These are phyloP conservation scores for Eulemur albifrons DNA, from an alignment of 2,797 vertebrate genomes.

Conservation along the genomic window DNA sequence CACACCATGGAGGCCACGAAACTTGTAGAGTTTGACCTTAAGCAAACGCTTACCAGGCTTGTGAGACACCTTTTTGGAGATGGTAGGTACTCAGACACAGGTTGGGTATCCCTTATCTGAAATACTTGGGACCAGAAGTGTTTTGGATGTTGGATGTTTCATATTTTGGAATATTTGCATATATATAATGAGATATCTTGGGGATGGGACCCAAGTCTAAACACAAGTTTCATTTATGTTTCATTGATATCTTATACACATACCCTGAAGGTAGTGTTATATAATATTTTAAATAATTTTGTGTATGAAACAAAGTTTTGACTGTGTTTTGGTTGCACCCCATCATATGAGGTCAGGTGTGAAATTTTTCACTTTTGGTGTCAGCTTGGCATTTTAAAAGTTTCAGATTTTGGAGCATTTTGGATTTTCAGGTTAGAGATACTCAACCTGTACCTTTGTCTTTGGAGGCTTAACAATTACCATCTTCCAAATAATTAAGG, in stretches of 20 bases:
- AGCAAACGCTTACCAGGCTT: slow-evolving; percentile 89
- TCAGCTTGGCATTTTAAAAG: neutral
- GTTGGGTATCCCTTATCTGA: neutral
- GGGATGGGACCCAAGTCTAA: neutral
- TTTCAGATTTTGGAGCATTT: neutral
- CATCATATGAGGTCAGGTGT: neutral
- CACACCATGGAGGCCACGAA: slow-evolving; percentile 95
- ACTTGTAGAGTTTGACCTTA: slow-evolving; percentile 92
- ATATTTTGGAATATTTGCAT: neutral
- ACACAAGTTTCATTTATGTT: neutral
- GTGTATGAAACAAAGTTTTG: neutral
- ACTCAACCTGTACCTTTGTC: neutral
- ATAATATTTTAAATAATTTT: neutral
- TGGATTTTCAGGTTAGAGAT: neutral
- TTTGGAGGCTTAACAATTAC: neutral
- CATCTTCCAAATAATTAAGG: neutral
- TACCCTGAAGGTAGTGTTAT: neutral
- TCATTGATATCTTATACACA: neutral
- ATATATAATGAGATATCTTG: neutral
- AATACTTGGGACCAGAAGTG: neutral
- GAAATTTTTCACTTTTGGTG: neutral
- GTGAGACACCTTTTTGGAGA: slow-evolving; percentile 91
- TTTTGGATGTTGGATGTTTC: neutral
- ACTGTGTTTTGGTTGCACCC: neutral
- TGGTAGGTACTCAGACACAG: slow-evolving; percentile 84